Conservation (phyloP, 53 echinoderm and acorn worm genomes). For the Stichopus horrens region DNA sequence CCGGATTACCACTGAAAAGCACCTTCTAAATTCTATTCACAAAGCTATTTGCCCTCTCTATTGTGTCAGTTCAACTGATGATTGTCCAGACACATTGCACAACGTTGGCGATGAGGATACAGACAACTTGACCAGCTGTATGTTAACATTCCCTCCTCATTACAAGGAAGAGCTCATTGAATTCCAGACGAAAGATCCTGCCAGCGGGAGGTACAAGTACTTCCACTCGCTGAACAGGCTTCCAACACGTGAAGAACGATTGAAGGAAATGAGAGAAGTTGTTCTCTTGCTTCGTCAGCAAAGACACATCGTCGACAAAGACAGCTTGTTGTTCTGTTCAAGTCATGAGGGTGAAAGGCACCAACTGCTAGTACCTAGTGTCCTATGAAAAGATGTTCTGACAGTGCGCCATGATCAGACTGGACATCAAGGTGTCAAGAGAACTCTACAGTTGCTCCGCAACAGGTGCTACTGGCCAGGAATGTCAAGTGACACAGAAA, state of each 20-base stretch:
- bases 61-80: too few relatives aligned
- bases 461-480: slow-evolving; percentile 45
- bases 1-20: too few relatives aligned
- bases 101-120: too few relatives aligned
- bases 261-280: background rate
- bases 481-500: background rate
- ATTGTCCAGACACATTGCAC: too few relatives aligned
- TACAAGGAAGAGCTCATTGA: slow-evolving; percentile 4
- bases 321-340: slow-evolving; percentile 15
- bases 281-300: slow-evolving; percentile 28
- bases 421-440: slow-evolving; percentile 35
- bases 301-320: slow-evolving; percentile 38
- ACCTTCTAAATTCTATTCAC: too few relatives aligned
- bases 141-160: slow-evolving; percentile 32
- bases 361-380: slow-evolving; percentile 28
- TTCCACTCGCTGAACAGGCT: background rate
- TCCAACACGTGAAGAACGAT: slow-evolving; percentile 14
- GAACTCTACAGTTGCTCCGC: background rate
- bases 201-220: slow-evolving; percentile 7
- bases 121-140: too few relatives aligned
- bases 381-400: slow-evolving; percentile 7
- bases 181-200: slow-evolving; percentile 39
- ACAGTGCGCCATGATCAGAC: slow-evolving; percentile 29
- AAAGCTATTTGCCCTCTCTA: too few relatives aligned
- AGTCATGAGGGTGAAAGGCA: background rate